Conservation (phyloP, 2,888 invertebrate genomes). For the Hypena proboscidalis region DNA sequence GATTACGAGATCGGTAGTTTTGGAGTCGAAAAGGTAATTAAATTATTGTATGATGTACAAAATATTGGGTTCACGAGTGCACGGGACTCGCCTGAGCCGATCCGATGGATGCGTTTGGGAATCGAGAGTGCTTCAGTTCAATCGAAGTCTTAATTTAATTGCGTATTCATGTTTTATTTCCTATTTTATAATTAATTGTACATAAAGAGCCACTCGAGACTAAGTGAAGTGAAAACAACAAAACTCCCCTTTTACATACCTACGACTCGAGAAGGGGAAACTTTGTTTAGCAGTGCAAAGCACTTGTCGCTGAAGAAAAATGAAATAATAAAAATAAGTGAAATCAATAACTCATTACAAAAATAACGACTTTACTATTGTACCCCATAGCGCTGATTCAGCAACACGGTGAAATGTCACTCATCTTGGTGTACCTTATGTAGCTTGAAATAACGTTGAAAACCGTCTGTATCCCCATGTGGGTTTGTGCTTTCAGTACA, state of each 20-base stretch:
- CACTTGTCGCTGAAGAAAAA: constrained; percentile 16
- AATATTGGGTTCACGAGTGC: constrained; percentile 49
- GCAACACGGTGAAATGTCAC: constrained; percentile 17
- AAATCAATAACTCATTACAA: constrained; percentile 40
- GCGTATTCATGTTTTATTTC: constrained; percentile 13
- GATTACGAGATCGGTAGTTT: constrained; percentile 73
- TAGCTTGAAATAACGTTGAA: constrained; percentile 26
- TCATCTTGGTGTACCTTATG: constrained; percentile 13
- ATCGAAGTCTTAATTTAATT: constrained; percentile 22
- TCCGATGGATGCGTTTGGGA: constrained; percentile 23
- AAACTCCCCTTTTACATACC: constrained; percentile 4
- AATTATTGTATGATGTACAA: constrained; percentile 61
- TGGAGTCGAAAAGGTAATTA: constrained; percentile 65
- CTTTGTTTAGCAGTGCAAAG: constrained; percentile 9
- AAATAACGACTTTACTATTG: constrained; percentile 29
- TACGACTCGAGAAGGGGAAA: constrained; percentile 12
- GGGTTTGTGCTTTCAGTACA: constrained; percentile 42
- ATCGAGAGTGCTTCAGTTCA: constrained; percentile 38
- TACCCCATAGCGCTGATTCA: constrained; percentile 26
- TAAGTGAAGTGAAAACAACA: constrained; percentile 12
- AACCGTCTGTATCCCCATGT: constrained; percentile 19
- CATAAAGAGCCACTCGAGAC: constrained; percentile 6
- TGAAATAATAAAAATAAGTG: constrained; percentile 17
- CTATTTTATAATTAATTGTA: constrained; percentile 13
- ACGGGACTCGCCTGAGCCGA: constrained; percentile 29